Base-by-base conservation (phyloP, 2,888 invertebrate genomes). In the Aproaerema taeniolella region DNA sequence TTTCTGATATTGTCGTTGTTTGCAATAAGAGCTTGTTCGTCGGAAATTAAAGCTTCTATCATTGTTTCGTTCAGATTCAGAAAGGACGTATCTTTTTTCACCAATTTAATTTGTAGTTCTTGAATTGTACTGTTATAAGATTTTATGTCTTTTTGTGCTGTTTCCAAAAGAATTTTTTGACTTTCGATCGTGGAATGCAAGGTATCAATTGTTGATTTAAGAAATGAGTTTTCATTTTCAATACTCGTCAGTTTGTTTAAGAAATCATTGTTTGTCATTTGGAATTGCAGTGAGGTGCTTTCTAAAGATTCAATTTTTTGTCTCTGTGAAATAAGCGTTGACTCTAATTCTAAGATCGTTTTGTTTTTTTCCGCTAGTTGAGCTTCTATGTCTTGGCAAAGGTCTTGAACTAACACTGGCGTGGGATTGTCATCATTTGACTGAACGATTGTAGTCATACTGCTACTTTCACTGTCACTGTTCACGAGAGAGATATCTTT, bases 1-100 rank as follows among this genome's bases (percentile, higher is more conserved):
- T 79, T 79, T 53, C 55, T 69, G 37, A 86, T 67, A 45, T 82
- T 82, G 50, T 83, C 83, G 49, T 82, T 80, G 47, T 76, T 83
- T 9, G 76, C 66, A 34, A 78, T 62, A 41, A 75, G 59, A 38
- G 66, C 66, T 38, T 80, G 68, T 66, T 85, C 85, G 41, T 68
- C 77, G 1, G 61, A 54, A 37, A 81, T 63, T 67, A 83, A 69
- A 38, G 42, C 56, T 49, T 77, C 73, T 39, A 82, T 47, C 20
- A 62, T 41, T 31, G 42, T 53, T 15, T 78, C 73, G 43, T 49
- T 58, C 14, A 75, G 52, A 39, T 53, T 50, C 6, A 63, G 30
- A 38, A 53, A 55, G 1, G 51, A 41, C 20, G 55, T 29, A 20
- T 45, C 55, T 35, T 71, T 71, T 12, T 61, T 47, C 1, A 48